phyloP scores from a whole-genome alignment of 2,888 invertebrate species.

The Podotricha telesiphe region DNA sequence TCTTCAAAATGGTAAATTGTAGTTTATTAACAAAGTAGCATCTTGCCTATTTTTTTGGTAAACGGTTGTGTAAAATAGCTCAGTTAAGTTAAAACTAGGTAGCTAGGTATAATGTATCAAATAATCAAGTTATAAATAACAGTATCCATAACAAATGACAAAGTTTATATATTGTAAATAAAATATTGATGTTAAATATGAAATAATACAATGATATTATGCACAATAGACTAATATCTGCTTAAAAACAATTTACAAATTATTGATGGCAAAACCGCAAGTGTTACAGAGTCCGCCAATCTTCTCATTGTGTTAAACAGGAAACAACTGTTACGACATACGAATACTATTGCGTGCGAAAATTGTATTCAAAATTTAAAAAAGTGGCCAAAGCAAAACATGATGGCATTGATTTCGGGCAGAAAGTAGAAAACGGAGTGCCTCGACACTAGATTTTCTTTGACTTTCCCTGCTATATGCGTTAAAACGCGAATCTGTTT shows the following conservation, averaged over 20 bases:
- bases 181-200: background rate
- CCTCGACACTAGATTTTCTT: too few species aligned
- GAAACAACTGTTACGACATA: background rate
- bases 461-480: too few species aligned
- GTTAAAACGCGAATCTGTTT: too few species aligned
- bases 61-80: background rate
- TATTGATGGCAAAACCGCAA: constrained; percentile 11
- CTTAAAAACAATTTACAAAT: background rate
- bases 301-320: constrained; percentile 7
- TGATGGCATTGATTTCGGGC: too few species aligned
- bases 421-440: too few species aligned
- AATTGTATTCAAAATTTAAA: background rate
- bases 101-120: too few species aligned
- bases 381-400: too few species aligned
- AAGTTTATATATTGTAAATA: background rate
- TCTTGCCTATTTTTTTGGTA: too few species aligned
- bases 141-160: constrained; percentile 11
- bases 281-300: background rate
- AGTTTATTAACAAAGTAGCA: too few species aligned
- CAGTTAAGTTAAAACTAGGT: background rate
- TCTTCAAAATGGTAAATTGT: too few species aligned
- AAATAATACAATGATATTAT: constrained; percentile 4
- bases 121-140: constrained; percentile 1
- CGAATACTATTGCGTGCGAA: too few species aligned
- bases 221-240: constrained; percentile 1